Conservation (phyloP, 2,888 invertebrate genomes). For the Nemapogon koenigi region DNA sequence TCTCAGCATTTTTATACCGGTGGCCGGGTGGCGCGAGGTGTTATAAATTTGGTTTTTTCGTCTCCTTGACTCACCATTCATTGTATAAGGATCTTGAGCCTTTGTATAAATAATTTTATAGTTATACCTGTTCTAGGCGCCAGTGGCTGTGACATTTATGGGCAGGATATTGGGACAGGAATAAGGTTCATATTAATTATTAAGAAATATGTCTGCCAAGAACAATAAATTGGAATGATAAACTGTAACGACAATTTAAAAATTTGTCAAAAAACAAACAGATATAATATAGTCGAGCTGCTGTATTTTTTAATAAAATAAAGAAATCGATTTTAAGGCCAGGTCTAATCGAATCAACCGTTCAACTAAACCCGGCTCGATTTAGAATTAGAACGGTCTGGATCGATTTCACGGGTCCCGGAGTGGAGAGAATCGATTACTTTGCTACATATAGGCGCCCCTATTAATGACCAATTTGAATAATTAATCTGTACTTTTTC, state of each 20-base stretch:
- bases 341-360: slow-evolving; percentile 42
- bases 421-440: slow-evolving; percentile 50
- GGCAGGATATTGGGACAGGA: slow-evolving; percentile 58
- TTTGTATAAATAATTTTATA: slow-evolving; percentile 45
- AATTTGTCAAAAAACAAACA: too few species aligned
- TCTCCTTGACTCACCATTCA: slow-evolving; percentile 35
- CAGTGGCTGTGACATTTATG: slow-evolving; percentile 59
- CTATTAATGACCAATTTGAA: too few species aligned
- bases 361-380: slow-evolving; percentile 38
- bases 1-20: slow-evolving; percentile 51
- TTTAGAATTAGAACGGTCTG: slow-evolving; percentile 36
- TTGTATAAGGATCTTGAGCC: slow-evolving; percentile 45
- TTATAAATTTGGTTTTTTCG: slow-evolving; percentile 56
- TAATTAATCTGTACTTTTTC: too few species aligned
- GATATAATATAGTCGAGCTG: too few species aligned
- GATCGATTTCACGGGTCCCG: slow-evolving; percentile 51
- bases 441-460: slow-evolving; percentile 5
- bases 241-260: too few species aligned
- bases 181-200: slow-evolving; percentile 61
- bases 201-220: slow-evolving; percentile 40
- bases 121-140: slow-evolving; percentile 61
- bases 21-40: slow-evolving; percentile 43
- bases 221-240: slow-evolving; percentile 48
- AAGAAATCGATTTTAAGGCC: slow-evolving; percentile 21
- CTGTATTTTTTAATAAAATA: slow-evolving; percentile 27